A percentile compares a stretch with the other conserved stretches of the same genome.
Conservation (phyloP, 1,140 invertebrate species). For the Achatina immaculata region DNA sequence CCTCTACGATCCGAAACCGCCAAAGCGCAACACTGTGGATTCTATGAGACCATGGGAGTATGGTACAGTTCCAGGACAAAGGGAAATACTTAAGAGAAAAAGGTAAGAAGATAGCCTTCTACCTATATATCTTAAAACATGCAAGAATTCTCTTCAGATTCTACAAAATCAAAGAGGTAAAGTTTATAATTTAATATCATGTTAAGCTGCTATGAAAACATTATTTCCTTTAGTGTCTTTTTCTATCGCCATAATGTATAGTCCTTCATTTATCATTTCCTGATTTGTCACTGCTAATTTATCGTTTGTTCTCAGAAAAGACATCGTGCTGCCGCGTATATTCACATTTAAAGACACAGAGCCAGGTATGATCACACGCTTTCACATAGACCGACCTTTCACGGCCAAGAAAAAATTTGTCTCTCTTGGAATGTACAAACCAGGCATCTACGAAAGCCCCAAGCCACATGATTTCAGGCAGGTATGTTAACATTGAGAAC, state of each 20-base stretch:
- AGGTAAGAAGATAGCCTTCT: conserved; percentile 1
- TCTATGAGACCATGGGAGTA: conserved; percentile 66
- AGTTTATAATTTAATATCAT: no score
- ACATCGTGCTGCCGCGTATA: conserved; percentile 24
- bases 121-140: conserved; percentile 24
- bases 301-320: conserved; percentile 23
- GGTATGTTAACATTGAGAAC: conserved; percentile 46
- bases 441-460: conserved; percentile 53
- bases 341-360: conserved; percentile 15
- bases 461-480: conserved; percentile 67
- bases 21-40: conserved; percentile 64
- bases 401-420: conserved; percentile 66
- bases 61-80: conserved; percentile 59
- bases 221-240: no score
- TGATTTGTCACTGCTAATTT: no score
- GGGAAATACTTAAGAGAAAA: conserved; percentile 50
- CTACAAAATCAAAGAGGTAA: no score
- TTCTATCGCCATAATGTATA: no score
- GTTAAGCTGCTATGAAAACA: no score
- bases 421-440: conserved; percentile 54
- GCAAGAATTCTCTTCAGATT: no score
- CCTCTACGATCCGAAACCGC: conserved; percentile 64
- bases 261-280: no score
- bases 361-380: conserved; percentile 51
- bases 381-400: conserved; percentile 59